Percentiles rank a stretch among this genome's conserved stretches.
Conservation (phyloP, 1,140 invertebrate species). For the Musca domestica region DNA sequence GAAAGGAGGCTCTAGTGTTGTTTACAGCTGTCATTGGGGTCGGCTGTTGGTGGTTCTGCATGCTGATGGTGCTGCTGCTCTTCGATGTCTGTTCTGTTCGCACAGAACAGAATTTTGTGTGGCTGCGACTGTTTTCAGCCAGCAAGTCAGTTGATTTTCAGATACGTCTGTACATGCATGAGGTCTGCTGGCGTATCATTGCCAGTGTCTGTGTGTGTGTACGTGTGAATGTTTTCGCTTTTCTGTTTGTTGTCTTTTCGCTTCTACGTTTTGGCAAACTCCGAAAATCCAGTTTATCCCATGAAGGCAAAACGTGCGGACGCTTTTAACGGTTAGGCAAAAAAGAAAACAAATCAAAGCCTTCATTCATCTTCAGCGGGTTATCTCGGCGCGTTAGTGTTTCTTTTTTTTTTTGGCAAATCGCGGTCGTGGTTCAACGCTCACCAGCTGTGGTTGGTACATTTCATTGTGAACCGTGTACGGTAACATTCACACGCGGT, state of each 20-base stretch:
- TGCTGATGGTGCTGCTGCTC: no score
- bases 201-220: slow-evolving; percentile 1
- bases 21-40: no score
- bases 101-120: slow-evolving; percentile 7
- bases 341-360: background rate
- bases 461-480: no score
- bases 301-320: slow-evolving; percentile 53
- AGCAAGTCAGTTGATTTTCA: background rate
- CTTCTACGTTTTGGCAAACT: slow-evolving; percentile 30
- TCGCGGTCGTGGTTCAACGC: no score
- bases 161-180: slow-evolving; percentile 7
- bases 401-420: no score
- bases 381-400: no score
- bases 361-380: no score
- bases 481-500: no score
- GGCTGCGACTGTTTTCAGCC: background rate
- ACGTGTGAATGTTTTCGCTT: background rate
- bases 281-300: slow-evolving; percentile 54
- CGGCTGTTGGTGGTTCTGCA: no score
- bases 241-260: slow-evolving; percentile 8
- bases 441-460: no score
- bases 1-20: no score
- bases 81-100: no score
- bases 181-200: background rate
- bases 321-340: slow-evolving; percentile 31